Base-by-base conservation (phyloP, 2,797 vertebrate species). In the Sebastes elongatus region DNA sequence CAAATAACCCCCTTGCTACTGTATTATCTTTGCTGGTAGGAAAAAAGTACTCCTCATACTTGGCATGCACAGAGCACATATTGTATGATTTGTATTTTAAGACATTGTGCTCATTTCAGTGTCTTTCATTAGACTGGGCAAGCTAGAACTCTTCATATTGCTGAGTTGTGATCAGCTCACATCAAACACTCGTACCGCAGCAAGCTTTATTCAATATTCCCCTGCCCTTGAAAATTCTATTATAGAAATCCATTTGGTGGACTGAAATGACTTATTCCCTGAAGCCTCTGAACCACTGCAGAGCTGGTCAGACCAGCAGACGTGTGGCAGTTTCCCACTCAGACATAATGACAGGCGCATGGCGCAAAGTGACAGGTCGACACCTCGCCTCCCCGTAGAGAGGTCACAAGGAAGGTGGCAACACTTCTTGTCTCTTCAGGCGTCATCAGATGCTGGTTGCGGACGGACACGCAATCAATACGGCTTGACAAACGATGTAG, bases 181-280 rank as follows among this genome's bases (percentile, higher is more conserved):
- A 90, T 93, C 88, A 89, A 90, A 89, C 83, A 72, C 80, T 87
- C 80, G 13, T 55, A 74, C 73, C 46, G 84, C 85, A 59, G 78
- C 23, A 0, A 71, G 80, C 69, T 77, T 90, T 89, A 86, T 86
- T 91, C 91, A 88, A 86, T 60, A 80, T 86, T 76, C 74, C 72
- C 11, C 88, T 87, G 89, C 87, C 90, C 89, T 93, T 93, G 89
- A 92, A 91, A 89, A 90, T 91, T 90, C 83, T 87, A 92, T 93
- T 91, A 93, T 76, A 90, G 81, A 91, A 93, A 93, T 93, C 89
- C 89, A 93, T 92, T 92, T 85, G 87, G 67, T 74, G 75, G 77
- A 86, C 83, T 80, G 87, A 89, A 87, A 91, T 87, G 81, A 90
- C 89, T 90, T 89, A 88, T 90, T 91, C 83, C 91, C 90, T 7